Percentiles rank a stretch among this genome's conserved stretches.
These are phyloP conservation scores for Sinelater perroti DNA, from an alignment of 2,888 invertebrate species.

Conservation along the genomic window DNA sequence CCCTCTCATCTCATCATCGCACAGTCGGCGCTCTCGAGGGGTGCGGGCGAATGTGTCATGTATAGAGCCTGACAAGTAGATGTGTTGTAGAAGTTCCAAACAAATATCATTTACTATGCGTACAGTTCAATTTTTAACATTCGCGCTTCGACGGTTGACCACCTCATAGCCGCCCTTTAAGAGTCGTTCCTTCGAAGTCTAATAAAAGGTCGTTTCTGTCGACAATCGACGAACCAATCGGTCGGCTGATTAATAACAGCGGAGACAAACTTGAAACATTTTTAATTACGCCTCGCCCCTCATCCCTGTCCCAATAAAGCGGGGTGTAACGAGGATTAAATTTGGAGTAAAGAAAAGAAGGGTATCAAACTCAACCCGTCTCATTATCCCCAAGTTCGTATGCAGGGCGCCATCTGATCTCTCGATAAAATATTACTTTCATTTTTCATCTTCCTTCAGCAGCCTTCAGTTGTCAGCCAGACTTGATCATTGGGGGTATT, in stretches of 20 bases:
- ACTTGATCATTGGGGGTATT: conserved; percentile 54
- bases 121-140: conserved; percentile 4
- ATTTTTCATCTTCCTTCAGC: conserved; percentile 62
- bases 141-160: too few relatives aligned
- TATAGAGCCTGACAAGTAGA: conserved; percentile 46
- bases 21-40: conserved; percentile 42
- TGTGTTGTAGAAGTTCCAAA: conserved; percentile 41
- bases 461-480: conserved; percentile 60
- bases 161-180: too few relatives aligned
- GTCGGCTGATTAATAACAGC: too few relatives aligned
- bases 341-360: conserved; percentile 44
- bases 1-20: conserved; percentile 54
- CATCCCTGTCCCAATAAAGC: conserved; percentile 33
- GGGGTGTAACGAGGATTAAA: conserved; percentile 31
- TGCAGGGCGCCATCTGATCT: conserved; percentile 63
- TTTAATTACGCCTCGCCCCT: conserved; percentile 27
- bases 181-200: too few relatives aligned
- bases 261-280: too few relatives aligned
- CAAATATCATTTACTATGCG: conserved; percentile 24
- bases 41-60: conserved; percentile 41
- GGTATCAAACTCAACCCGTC: conserved; percentile 58
- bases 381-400: conserved; percentile 62
- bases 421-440: conserved; percentile 63
- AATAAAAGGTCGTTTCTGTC: too few relatives aligned
- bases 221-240: too few relatives aligned